These are phyloP conservation scores for Carassius carassius DNA, from an alignment of 2,113 vertebrate species.

Conservation along the genomic window DNA sequence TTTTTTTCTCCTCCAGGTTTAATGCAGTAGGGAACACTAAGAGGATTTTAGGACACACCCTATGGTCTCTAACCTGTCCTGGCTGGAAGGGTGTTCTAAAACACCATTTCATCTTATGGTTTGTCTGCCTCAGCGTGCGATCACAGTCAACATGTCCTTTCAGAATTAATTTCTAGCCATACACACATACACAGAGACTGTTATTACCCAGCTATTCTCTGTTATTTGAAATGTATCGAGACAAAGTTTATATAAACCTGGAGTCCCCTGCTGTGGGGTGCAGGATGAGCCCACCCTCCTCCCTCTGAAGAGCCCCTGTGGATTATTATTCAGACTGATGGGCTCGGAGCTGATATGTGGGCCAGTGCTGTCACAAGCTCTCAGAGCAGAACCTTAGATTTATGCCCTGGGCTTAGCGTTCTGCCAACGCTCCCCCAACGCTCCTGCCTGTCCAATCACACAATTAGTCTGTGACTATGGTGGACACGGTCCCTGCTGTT, in stretches of 20 bases:
- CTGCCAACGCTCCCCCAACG: constrained; percentile 46
- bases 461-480: constrained; percentile 43
- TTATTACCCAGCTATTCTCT: constrained; percentile 29
- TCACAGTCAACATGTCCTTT: constrained; percentile 10
- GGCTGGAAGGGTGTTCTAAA: constrained; percentile 18
- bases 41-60: not conserved
- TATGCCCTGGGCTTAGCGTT: constrained; percentile 42
- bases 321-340: constrained; percentile 47
- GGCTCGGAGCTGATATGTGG: constrained; percentile 52
- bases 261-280: constrained; percentile 41
- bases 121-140: constrained; percentile 18
- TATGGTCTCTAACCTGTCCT: constrained; percentile 23
- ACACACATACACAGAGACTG: not conserved
- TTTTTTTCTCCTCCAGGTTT: not conserved
- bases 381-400: constrained; percentile 53
- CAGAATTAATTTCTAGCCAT: not conserved
- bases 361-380: constrained; percentile 58
- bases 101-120: not conserved
- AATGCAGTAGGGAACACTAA: not conserved
- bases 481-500: constrained; percentile 44
- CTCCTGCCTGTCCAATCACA: constrained; percentile 51
- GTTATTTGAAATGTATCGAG: constrained; percentile 35
- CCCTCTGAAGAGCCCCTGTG: constrained; percentile 37
- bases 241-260: constrained; percentile 34
- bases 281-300: constrained; percentile 10